A percentile compares a stretch with the other conserved stretches of the same genome.
phyloP scores from a whole-genome alignment of 2,113 vertebrate species.

The Osmerus mordax region DNA sequence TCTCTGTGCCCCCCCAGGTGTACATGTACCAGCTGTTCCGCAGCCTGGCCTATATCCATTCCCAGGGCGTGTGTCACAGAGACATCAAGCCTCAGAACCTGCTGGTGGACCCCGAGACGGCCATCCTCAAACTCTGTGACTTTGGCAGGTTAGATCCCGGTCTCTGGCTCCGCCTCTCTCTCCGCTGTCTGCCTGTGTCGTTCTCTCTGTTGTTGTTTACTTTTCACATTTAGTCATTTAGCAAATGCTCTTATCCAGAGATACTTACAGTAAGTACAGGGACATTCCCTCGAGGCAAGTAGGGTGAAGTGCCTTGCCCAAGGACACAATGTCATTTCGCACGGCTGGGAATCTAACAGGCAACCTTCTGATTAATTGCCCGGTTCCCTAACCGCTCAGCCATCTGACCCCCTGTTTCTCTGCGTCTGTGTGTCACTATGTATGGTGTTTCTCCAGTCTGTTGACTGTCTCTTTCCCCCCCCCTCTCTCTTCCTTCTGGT shows the following conservation, averaged over 20 bases:
- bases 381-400: no score
- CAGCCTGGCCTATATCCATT: slow-evolving; percentile 94
- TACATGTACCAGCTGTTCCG: slow-evolving; percentile 97
- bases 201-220: not conserved
- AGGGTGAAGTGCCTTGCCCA: no score
- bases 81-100: slow-evolving; percentile 95
- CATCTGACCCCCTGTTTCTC: slow-evolving; percentile 6
- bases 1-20: slow-evolving; percentile 67
- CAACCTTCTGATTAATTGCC: no score
- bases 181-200: not conserved
- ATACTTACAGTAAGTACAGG: no score
- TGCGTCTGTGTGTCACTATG: not conserved
- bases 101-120: slow-evolving; percentile 89
- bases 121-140: slow-evolving; percentile 91
- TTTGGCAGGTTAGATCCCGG: slow-evolving; percentile 82
- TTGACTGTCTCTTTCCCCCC: slow-evolving; percentile 15
- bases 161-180: not conserved
- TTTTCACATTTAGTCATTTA: no score
- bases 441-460: not conserved
- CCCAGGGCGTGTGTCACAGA: slow-evolving; percentile 91
- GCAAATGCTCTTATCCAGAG: no score
- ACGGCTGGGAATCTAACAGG: no score
- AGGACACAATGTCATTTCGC: no score
- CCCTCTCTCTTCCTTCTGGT: slow-evolving; percentile 4
- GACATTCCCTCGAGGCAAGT: no score